Evolutionary conservation across 1,140 invertebrate genomes (phyloP).

Genomic region (Drosophila pachea): DNA sequence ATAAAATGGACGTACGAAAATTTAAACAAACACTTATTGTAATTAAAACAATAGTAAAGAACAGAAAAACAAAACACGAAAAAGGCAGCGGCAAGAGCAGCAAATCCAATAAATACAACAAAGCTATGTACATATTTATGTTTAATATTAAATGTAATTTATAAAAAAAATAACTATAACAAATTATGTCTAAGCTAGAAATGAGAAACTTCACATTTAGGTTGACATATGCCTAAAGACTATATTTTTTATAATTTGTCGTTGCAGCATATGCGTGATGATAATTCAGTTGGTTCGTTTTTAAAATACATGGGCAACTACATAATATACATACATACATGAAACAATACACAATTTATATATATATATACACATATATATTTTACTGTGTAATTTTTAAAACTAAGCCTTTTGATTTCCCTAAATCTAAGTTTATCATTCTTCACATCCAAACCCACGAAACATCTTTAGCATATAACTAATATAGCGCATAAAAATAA

Average conservation of each 20-base stretch:
- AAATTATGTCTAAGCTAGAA: constrained; percentile 35
- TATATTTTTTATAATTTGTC: constrained; percentile 74
- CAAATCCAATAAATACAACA: constrained; percentile 26
- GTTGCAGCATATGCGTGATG: constrained; percentile 41
- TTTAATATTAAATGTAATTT: constrained; percentile 23
- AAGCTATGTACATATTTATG: constrained; percentile 30
- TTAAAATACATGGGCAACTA: constrained; percentile 48
- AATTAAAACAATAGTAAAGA: constrained; percentile 36
- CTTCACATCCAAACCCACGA: constrained; percentile 52
- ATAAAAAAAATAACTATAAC: constrained; percentile 22
- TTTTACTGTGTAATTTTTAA: constrained; percentile 67
- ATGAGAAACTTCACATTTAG: constrained; percentile 44
- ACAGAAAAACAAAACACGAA: constrained; percentile 5
- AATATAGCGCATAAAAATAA: constrained; percentile 62
- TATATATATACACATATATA: constrained; percentile 17
- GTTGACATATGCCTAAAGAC: constrained; percentile 54
- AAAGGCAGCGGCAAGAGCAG: constrained; percentile 46
- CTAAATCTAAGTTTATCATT: constrained; percentile 65
- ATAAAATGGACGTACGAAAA: constrained; percentile 30
- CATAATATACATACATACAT: constrained; percentile 42
- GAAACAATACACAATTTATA: constrained; percentile 46
- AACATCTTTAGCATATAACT: constrained; percentile 58
- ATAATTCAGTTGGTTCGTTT: constrained; percentile 54
- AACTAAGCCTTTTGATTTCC: constrained; percentile 59
- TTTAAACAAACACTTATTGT: constrained; percentile 43